Percentiles rank a stretch among this genome's conserved stretches.
Conservation (phyloP, 2,797 vertebrate genomes). For the Menidia menidia region DNA sequence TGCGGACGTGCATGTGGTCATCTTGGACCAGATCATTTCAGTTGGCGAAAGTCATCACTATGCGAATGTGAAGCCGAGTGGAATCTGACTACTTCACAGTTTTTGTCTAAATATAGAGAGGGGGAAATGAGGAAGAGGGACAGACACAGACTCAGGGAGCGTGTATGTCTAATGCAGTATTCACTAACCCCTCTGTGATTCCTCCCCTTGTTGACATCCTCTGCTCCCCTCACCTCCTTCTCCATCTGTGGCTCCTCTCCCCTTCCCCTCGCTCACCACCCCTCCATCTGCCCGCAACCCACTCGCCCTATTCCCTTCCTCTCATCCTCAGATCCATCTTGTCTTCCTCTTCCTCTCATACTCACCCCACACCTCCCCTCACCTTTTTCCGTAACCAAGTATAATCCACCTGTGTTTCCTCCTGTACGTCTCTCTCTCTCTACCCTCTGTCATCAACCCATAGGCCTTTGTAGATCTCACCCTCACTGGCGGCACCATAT, state of each 20-base stretch:
- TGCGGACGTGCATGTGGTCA: slow-evolving; percentile 43
- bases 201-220: slow-evolving; percentile 64
- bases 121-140: slow-evolving; percentile 55
- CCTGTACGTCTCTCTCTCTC: slow-evolving; percentile 31
- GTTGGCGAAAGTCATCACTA: slow-evolving; percentile 74
- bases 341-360: slow-evolving; percentile 21
- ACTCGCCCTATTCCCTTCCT: slow-evolving; percentile 19
- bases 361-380: slow-evolving; percentile 24
- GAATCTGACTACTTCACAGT: slow-evolving; percentile 83
- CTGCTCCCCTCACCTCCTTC: slow-evolving; percentile 64
- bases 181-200: slow-evolving; percentile 68
- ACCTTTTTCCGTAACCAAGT: slow-evolving; percentile 19
- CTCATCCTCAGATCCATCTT: slow-evolving; percentile 40
- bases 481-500: slow-evolving; percentile 71
- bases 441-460: slow-evolving; percentile 48
- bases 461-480: slow-evolving; percentile 59
- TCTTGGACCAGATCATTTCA: slow-evolving; percentile 55
- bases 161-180: slow-evolving; percentile 74
- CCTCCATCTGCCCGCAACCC: slow-evolving; percentile 57
- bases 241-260: slow-evolving; percentile 71
- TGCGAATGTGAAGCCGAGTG: slow-evolving; percentile 72
- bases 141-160: slow-evolving; percentile 60
- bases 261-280: slow-evolving; percentile 45
- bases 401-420: slow-evolving; percentile 33
- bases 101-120: slow-evolving; percentile 83